Conservation (phyloP, 2,888 invertebrate genomes). For the Epirrita christyi region DNA sequence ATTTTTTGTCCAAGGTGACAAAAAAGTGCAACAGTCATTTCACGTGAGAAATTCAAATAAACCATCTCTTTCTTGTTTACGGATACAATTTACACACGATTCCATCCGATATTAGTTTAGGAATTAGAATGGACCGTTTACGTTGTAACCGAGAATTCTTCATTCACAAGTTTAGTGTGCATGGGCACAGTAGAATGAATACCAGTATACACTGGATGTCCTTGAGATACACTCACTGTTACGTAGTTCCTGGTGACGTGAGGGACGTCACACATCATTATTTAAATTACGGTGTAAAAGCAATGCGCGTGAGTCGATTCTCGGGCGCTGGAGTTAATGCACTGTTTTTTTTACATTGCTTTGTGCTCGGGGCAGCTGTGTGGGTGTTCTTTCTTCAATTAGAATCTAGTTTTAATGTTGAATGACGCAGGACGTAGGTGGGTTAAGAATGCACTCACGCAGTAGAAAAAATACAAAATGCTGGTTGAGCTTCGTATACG, state of each 20-base stretch:
- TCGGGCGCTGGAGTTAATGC: background rate
- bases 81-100: slow-evolving; percentile 44
- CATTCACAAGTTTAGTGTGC: slow-evolving; percentile 25
- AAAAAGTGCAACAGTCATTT: slow-evolving; percentile 25
- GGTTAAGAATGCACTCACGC: slow-evolving; percentile 31
- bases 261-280: background rate
- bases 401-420: slow-evolving; percentile 35
- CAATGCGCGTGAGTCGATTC: background rate
- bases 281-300: background rate
- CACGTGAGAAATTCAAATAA: slow-evolving; percentile 55
- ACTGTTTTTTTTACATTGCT: background rate
- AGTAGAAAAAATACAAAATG: slow-evolving; percentile 26
- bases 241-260: background rate
- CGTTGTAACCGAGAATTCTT: slow-evolving; percentile 26
- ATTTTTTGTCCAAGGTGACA: slow-evolving; percentile 24
- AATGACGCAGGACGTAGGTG: slow-evolving; percentile 29
- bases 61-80: slow-evolving; percentile 44
- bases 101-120: slow-evolving; percentile 49
- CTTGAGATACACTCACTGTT: background rate
- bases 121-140: slow-evolving; percentile 38
- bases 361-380: slow-evolving; percentile 14
- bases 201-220: background rate
- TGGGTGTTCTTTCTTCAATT: slow-evolving; percentile 32
- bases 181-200: background rate
- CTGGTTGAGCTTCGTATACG: slow-evolving; percentile 8